A percentile compares a stretch with the other conserved stretches of the same genome.
phyloP scores from a whole-genome alignment of 2,888 invertebrate species.

The Sesamia inferens region DNA sequence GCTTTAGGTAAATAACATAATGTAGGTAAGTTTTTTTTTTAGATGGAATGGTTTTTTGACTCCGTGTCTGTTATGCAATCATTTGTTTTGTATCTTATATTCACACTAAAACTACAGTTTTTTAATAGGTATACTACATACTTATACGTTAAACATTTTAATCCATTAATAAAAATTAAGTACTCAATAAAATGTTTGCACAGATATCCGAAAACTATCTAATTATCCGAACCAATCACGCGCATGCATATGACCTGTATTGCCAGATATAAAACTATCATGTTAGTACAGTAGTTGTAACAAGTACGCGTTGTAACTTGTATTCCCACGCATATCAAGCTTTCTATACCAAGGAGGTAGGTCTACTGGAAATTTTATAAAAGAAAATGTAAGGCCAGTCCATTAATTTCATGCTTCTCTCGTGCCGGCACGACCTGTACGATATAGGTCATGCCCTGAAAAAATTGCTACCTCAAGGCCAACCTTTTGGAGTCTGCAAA shows the following conservation, averaged over 20 bases:
- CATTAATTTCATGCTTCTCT: neutral
- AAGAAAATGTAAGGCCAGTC: neutral
- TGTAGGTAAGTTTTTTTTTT: neutral
- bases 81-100: no score
- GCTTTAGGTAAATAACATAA: neutral
- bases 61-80: rapidly evolving
- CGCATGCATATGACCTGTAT: conserved; percentile 32
- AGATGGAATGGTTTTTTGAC: neutral
- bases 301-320: conserved; percentile 62
- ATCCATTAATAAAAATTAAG: neutral
- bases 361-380: neutral
- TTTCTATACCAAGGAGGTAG: conserved; percentile 56
- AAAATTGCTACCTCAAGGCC: neutral
- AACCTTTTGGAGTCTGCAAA: neutral
- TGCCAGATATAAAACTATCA: conserved; percentile 47
- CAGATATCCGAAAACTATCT: conserved; percentile 8
- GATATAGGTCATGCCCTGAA: neutral
- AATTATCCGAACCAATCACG: conserved; percentile 6
- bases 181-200: conserved; percentile 7
- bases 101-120: no score
- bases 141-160: no score
- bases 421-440: neutral
- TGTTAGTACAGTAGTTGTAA: conserved; percentile 37
- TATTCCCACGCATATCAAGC: conserved; percentile 70
- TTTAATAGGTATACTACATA: no score